Evolutionary conservation across 2,797 vertebrate species (phyloP), one percentile per base, ranked within the genome.

Genomic region (Crenichthys baileyi): DNA sequence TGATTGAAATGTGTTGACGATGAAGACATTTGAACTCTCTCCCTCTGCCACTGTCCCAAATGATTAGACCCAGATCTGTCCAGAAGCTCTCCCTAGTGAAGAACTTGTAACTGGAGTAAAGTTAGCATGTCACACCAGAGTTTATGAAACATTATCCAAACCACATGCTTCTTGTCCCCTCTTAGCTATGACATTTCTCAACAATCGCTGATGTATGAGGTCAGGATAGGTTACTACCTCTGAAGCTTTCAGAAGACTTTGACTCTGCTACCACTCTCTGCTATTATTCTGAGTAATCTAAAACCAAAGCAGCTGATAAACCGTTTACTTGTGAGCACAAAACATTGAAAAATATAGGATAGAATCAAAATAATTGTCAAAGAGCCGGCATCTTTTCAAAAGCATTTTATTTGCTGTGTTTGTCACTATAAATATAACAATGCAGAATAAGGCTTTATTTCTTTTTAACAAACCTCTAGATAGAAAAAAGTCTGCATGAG

Each of bases 361-460:
- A 15, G 41, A 70, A 46, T 81, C 26, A 71, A 56, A 86, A 90
- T 39, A 2, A 87, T 63, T 5, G 24, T 83, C 60, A 68, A 78
- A 65, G 56, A 22, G 68, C 31, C 3, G 29, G 31, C 11, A 55
- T 91, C 36, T 81, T 96, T 97, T 96, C 95, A 94, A 96, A 95
- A 97, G 97, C 97, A 96, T 96, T 99, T 99, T 99, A 96, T 99
- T 99, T 95, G 94, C 95, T 97, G 97, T 97, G 83, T 91, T 95
- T 95, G 95, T 94, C 95, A 96, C 93, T 96, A 96, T 97, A 97
- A 98, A 97, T 97, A 97, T 91, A 96, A 95, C 92, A 96, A 96
- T 91, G 93, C 95, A 92, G 94, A 95, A 97, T 90, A 96, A 94
- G 91, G 84, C 51, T 86, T 79, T 81, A 81, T 94, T 91, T 95